Evolutionary conservation across 2,888 invertebrate species (phyloP), one percentile per base, ranked within the genome.

Genomic region (Lumbricus terrestris): DNA sequence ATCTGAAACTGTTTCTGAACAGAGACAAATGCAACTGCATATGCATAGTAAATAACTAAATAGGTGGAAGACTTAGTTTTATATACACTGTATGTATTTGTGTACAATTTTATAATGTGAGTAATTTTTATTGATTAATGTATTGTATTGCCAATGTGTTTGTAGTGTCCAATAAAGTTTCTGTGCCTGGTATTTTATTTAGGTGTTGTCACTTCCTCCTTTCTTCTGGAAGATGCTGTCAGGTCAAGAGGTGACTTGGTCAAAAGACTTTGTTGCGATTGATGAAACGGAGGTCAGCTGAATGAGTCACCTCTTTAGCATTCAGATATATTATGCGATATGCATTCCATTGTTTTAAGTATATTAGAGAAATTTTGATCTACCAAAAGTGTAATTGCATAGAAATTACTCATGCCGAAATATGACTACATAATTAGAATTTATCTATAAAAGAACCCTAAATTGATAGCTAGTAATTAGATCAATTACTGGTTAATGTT

Each of bases 201-300:
- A 94, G 94, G 93, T 94, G 13, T 89, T 95, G 83, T 93, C 94
- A 6, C 92, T 95, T 42, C 93, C 95, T 13, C 92, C 93, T 8
- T 95, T 94, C 91, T 92, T 94, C 34, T 95, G 95, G 95, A 95
- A 95, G 92, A 94, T 94, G 91, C 90, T 95, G 90, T 93, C 93
- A 15, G 94, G 94, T 42, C 94, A 95, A 90, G 92, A 92, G 82
- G 93, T 94, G 18, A 92, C 92, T 6, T 95, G 95, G 95, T 90
- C 92, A 20, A 92, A 93, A 89, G 94, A 95, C 91, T 95, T 93
- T 91, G 90, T 92, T 34, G 93, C 94, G 42, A 94, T 95, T 20
- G 94, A 95, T 93, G 93, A 94, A 69, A 93, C 94, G 20, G 94
- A 94, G 93, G 95, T 94, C 8, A 89, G 82, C 33, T 47, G 69